phyloP scores from a whole-genome alignment of 2,888 invertebrate species.

The Amphimallon solstitiale region DNA sequence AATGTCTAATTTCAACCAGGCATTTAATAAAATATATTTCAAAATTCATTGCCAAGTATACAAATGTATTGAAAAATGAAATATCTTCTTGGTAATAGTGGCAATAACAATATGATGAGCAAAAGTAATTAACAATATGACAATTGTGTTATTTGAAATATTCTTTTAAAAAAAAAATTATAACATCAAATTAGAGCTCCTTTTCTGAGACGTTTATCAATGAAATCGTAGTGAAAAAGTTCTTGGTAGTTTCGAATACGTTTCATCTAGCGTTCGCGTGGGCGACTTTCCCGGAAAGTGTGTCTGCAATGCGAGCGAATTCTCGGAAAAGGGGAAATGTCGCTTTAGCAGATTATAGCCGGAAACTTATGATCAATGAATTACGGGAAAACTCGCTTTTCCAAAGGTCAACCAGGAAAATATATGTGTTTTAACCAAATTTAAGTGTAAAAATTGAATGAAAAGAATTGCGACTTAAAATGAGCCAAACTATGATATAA shows the following conservation, averaged over 20 bases:
- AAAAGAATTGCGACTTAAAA: too few relatives aligned
- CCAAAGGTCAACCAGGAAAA: neutral
- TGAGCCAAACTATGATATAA: too few relatives aligned
- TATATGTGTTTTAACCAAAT: neutral
- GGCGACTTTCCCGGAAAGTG: conserved; percentile 33
- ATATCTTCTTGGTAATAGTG: too few relatives aligned
- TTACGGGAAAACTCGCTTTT: neutral
- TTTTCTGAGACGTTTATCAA: neutral
- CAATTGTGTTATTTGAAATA: too few relatives aligned
- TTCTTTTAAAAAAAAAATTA: neutral
- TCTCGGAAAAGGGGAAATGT: conserved; percentile 28
- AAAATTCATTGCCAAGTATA: too few relatives aligned
- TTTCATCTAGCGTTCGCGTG: neutral
- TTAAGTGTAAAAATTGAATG: too few relatives aligned
- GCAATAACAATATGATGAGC: too few relatives aligned
- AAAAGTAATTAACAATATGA: too few relatives aligned
- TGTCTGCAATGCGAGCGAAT: conserved; percentile 22
- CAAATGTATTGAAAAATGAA: too few relatives aligned
- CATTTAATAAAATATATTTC: too few relatives aligned
- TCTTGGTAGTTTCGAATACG: neutral
- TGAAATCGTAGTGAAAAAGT: neutral
- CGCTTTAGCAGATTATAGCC: neutral
- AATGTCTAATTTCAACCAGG: too few relatives aligned
- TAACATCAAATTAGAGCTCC: neutral
- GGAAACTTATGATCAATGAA: conserved; percentile 3